These are phyloP conservation scores for Pseudomyrmex flavicornis DNA, from an alignment of 1,140 invertebrate species.

Conservation along the genomic window DNA sequence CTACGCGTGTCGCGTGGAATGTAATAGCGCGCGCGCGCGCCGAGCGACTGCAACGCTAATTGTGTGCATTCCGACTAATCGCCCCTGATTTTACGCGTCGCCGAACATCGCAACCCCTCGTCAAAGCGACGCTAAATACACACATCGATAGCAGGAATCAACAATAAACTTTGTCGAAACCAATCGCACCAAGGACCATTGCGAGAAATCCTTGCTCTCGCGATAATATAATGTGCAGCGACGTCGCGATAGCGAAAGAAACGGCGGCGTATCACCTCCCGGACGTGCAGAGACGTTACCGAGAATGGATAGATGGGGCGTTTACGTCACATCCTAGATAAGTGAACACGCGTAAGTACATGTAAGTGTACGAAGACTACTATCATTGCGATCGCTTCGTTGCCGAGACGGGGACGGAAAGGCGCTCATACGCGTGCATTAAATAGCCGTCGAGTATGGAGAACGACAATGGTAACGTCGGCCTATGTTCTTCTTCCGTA, in stretches of 20 bases:
- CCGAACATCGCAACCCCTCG: slow-evolving; percentile 45
- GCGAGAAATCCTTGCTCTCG: background rate
- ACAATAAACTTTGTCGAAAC: slow-evolving; percentile 63
- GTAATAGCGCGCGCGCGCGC: slow-evolving; percentile 3
- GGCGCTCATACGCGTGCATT: slow-evolving; percentile 19
- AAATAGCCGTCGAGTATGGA: slow-evolving; percentile 68
- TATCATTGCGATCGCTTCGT: slow-evolving; percentile 51
- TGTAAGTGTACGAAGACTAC: slow-evolving; percentile 63
- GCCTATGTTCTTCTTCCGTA: slow-evolving; percentile 64
- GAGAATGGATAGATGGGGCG: slow-evolving; percentile 25
- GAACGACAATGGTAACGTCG: slow-evolving; percentile 69
- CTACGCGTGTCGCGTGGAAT: slow-evolving; percentile 31
- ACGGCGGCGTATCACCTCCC: background rate
- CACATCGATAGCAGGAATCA: slow-evolving; percentile 61
- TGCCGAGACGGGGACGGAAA: slow-evolving; percentile 49
- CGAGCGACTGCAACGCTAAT: slow-evolving; percentile 60
- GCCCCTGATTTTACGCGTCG: slow-evolving; percentile 71
- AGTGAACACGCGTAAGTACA: slow-evolving; percentile 48
- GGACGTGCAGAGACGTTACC: slow-evolving; percentile 16
- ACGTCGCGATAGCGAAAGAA: background rate
- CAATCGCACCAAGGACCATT: slow-evolving; percentile 25
- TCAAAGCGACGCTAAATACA: slow-evolving; percentile 67
- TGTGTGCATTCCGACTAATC: slow-evolving; percentile 72
- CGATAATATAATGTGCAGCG: background rate
- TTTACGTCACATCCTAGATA: slow-evolving; percentile 43